A percentile compares a stretch with the other conserved stretches of the same genome.
These are phyloP conservation scores for Doris montereyensis DNA, from an alignment of 2,888 invertebrate genomes.

Conservation along the genomic window DNA sequence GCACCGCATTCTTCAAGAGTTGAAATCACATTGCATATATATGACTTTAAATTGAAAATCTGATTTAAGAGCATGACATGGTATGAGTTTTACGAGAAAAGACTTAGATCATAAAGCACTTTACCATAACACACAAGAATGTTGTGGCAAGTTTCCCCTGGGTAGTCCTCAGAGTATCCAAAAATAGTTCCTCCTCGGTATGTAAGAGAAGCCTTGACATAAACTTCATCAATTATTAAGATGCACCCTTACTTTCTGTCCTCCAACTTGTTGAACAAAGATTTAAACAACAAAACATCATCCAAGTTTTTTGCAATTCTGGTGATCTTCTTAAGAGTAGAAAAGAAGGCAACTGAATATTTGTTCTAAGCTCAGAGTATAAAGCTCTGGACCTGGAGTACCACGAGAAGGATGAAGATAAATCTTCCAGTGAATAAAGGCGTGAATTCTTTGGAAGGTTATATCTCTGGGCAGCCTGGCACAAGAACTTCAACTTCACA, in stretches of 20 bases:
- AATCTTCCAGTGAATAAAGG: not conserved
- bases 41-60: not conserved
- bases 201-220: too few relatives aligned
- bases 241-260: not conserved
- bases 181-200: constrained; percentile 15
- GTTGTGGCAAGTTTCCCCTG: not conserved
- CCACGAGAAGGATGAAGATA: constrained; percentile 4
- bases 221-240: not conserved
- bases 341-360: constrained; percentile 15
- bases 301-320: constrained; percentile 1
- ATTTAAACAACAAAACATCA: not conserved
- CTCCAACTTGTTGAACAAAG: not conserved
- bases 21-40: not conserved
- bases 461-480: not conserved
- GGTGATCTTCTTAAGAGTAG: constrained; percentile 1
- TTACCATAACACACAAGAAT: not conserved
- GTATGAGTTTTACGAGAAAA: not conserved
- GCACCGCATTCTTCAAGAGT: too few relatives aligned
- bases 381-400: not conserved
- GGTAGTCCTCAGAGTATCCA: not conserved
- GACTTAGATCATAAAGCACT: too few relatives aligned
- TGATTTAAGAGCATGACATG: too few relatives aligned
- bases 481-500: not conserved
- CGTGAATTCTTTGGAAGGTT: not conserved
- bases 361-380: not conserved